Percentiles rank a stretch among this genome's conserved stretches.
Evolutionary conservation across 2,888 invertebrate species (phyloP).

Genomic region (Leucania comma): DNA sequence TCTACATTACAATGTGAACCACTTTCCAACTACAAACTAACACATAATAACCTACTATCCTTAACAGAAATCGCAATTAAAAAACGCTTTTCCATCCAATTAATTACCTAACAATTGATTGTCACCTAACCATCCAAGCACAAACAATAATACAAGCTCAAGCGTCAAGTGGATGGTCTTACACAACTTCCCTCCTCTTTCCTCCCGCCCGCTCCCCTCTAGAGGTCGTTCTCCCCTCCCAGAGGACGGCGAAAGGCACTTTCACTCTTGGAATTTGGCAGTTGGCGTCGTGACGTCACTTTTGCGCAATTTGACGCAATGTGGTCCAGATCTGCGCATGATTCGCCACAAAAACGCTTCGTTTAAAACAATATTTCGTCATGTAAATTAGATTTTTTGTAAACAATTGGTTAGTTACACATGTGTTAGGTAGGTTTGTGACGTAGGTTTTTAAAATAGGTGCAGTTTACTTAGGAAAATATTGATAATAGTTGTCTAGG

Average conservation of each 20-base stretch:
- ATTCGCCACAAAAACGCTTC: slow-evolving; percentile 62
- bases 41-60: not conserved
- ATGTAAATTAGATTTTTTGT: slow-evolving; percentile 32
- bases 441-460: slow-evolving; percentile 24
- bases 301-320: slow-evolving; percentile 89
- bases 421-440: slow-evolving; percentile 27
- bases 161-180: slow-evolving; percentile 71
- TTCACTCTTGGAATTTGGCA: slow-evolving; percentile 88
- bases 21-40: slow-evolving; percentile 1
- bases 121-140: not conserved
- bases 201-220: slow-evolving; percentile 65
- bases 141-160: slow-evolving; percentile 54
- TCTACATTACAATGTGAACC: not conserved
- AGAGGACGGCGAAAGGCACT: slow-evolving; percentile 84
- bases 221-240: slow-evolving; percentile 80
- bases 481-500: slow-evolving; percentile 14
- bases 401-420: slow-evolving; percentile 26
- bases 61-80: not conserved
- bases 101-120: slow-evolving; percentile 14
- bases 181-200: slow-evolving; percentile 69
- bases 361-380: slow-evolving; percentile 47
- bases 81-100: not conserved
- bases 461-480: slow-evolving; percentile 10
- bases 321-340: slow-evolving; percentile 68
- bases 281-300: slow-evolving; percentile 81